These are phyloP conservation scores for Sebastes vulpes DNA, from an alignment of 2,797 vertebrate species.

Conservation along the genomic window DNA sequence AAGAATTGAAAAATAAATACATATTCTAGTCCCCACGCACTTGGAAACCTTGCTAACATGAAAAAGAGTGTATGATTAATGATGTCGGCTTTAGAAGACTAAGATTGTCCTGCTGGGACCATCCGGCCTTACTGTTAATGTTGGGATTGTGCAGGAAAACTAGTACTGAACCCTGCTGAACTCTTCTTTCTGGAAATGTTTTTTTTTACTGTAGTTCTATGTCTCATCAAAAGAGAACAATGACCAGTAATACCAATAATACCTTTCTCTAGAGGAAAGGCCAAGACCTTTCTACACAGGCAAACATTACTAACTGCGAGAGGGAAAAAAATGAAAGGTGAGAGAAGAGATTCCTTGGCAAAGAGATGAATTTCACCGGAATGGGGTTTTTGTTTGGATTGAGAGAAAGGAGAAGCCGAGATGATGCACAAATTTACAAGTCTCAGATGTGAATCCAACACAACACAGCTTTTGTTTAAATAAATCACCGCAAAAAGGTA, in stretches of 20 bases:
- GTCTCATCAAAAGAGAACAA: background rate
- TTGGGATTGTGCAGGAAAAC: slow-evolving; percentile 26
- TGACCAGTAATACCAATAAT: background rate
- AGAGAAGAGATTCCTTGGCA: slow-evolving; percentile 44
- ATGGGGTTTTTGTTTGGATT: slow-evolving; percentile 27
- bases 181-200: slow-evolving; percentile 1
- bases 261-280: background rate
- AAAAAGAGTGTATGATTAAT: slow-evolving; percentile 21
- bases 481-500: slow-evolving; percentile 33
- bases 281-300: background rate
- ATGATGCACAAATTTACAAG: slow-evolving; percentile 45
- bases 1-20: background rate
- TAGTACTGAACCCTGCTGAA: background rate
- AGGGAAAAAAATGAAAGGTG: slow-evolving; percentile 1
- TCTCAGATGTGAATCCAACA: slow-evolving; percentile 47
- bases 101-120: background rate
- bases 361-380: slow-evolving; percentile 27
- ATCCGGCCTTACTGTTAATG: slow-evolving; percentile 41
- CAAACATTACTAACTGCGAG: background rate
- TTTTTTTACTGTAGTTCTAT: background rate
- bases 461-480: slow-evolving; percentile 24
- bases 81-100: slow-evolving; percentile 16
- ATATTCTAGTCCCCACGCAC: background rate
- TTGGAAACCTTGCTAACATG: background rate
- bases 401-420: slow-evolving; percentile 13